Percentiles rank a stretch among this genome's conserved stretches.
These are phyloP conservation scores for Coreoperca whiteheadi DNA, from an alignment of 2,113 vertebrate genomes.

Conservation along the genomic window DNA sequence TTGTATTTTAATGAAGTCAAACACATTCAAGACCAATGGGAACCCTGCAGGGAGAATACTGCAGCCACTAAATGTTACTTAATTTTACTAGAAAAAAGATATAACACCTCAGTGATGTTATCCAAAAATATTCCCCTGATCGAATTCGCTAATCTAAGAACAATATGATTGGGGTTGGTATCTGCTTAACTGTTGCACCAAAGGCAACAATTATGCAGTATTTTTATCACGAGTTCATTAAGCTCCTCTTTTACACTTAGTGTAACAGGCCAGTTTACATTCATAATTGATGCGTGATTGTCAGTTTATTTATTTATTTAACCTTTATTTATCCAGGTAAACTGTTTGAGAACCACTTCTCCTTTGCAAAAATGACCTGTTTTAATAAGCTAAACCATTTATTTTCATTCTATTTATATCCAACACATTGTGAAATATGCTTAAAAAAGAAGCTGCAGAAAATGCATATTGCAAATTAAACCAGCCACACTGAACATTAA, in stretches of 20 bases:
- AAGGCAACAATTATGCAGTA: neutral
- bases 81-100: neutral
- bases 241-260: neutral
- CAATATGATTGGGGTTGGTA: constrained; percentile 12
- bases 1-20: constrained; percentile 29
- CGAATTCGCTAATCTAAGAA: constrained; percentile 20
- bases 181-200: constrained; percentile 1
- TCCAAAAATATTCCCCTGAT: constrained; percentile 5
- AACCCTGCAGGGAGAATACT: constrained; percentile 7
- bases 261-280: neutral
- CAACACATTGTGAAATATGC: neutral
- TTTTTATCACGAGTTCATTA: constrained; percentile 22
- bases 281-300: constrained; percentile 15
- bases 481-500: neutral
- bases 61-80: neutral
- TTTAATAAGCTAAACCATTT: constrained; percentile 3
- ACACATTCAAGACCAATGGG: neutral
- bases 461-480: neutral
- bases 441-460: constrained; percentile 1
- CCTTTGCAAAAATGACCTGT: too few species aligned
- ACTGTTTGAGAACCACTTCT: too few species aligned
- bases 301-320: too few species aligned
- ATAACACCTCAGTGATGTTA: constrained; percentile 4
- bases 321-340: too few species aligned
- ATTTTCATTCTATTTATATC: constrained; percentile 14